Evolutionary conservation across 2,888 invertebrate species (phyloP).

Genomic region (Ashinkailepas kermadecensis): DNA sequence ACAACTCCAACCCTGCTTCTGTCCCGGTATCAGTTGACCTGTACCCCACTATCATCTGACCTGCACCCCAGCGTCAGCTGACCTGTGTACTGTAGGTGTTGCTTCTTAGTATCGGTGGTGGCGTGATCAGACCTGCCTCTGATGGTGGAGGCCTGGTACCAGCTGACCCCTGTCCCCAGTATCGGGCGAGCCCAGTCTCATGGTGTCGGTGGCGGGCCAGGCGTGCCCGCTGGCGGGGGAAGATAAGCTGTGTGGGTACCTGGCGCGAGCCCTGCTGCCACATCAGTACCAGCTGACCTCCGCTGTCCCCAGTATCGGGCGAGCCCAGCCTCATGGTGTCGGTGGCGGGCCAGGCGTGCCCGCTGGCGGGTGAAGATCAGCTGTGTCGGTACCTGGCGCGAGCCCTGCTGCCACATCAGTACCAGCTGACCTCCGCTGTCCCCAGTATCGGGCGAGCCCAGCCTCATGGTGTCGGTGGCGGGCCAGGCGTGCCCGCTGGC

Average conservation of each 20-base stretch:
- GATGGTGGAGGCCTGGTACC: background rate
- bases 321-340: background rate
- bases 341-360: background rate
- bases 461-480: background rate
- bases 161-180: background rate
- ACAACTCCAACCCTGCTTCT: no score
- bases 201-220: background rate
- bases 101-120: background rate
- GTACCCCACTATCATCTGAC: no score
- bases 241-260: background rate
- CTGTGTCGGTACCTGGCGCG: slow-evolving; percentile 1
- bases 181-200: background rate
- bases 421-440: background rate
- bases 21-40: no score
- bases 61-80: no score
- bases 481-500: slow-evolving; percentile 2
- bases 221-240: slow-evolving; percentile 4
- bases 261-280: slow-evolving; percentile 10
- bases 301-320: background rate
- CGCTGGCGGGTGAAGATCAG: slow-evolving; percentile 6
- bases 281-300: background rate
- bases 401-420: background rate
- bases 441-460: background rate
- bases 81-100: no score
- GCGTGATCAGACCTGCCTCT: background rate